Evolutionary conservation across 2,113 vertebrate genomes (phyloP), one percentile per base, ranked within the genome.

Genomic region (Sclerurus mexicanus): DNA sequence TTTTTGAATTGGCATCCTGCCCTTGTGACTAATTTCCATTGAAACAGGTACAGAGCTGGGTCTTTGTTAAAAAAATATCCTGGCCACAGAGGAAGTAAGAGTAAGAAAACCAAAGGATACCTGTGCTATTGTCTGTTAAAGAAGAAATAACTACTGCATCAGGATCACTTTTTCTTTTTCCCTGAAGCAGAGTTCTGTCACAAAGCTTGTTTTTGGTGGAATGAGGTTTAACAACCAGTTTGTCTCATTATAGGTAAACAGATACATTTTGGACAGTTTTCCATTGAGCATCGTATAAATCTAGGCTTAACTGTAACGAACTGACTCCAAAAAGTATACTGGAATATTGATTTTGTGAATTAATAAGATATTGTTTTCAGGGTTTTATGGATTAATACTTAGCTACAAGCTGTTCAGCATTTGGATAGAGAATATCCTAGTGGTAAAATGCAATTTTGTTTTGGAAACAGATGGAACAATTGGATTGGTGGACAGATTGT

Each of bases 341-440:
- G 75, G 83, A 72, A 73, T 93, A 91, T 95, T 94, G 85, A 89
- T 90, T 96, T 78, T 87, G 84, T 94, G 85, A 95, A 95, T 92
- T 96, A 96, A 87, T 95, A 97, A 95, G 96, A 82, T 89, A 66
- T 46, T 92, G 50, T 87, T 93, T 96, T 95, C 85, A 81, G 81
- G 6, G 60, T 97, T 98, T 78, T 97, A 96, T 95, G 92, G 96
- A 97, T 97, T 98, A 96, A 96, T 96, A 84, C 92, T 93, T 94
- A 96, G 93, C 68, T 22, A 58, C 96, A 91, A 97, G 95, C 97
- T 95, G 78, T 92, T 95, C 18, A 17, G 58, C 56, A 58, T 93
- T 94, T 87, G 88, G 78, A 53, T 82, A 80, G 87, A 97, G 96
- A 96, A 76, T 94, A 89, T 87, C 53, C 56, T 79, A 30, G 74